Evolutionary conservation across 2,113 vertebrate species (phyloP).

Genomic region (Castor canadensis): DNA sequence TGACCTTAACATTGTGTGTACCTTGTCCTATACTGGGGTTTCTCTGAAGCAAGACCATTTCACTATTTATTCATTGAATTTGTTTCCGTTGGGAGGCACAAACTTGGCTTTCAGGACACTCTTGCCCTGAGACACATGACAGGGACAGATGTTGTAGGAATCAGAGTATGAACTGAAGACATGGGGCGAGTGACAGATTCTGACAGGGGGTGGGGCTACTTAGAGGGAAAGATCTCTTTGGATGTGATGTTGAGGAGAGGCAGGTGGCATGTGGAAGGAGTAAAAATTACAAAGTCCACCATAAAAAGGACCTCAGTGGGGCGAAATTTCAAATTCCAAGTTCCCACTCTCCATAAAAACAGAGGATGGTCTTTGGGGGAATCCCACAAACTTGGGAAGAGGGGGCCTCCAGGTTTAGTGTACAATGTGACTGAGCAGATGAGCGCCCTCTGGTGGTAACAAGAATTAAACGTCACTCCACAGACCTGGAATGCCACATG

Average conservation of each 20-base stretch:
- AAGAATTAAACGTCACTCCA: neutral
- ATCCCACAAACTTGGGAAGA: neutral
- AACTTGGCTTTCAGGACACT: neutral
- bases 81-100: neutral
- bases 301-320: neutral
- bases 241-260: neutral
- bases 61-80: neutral
- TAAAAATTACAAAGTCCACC: neutral
- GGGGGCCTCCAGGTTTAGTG: neutral
- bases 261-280: neutral
- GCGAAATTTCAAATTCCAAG: constrained; percentile 1
- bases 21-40: neutral
- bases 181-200: neutral
- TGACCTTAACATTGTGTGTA: neutral
- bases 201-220: neutral
- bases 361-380: neutral
- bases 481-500: neutral
- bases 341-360: neutral
- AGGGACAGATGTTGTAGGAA: neutral
- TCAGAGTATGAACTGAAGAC: neutral
- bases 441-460: constrained; percentile 60
- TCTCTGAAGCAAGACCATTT: no score
- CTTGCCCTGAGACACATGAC: neutral
- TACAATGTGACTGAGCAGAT: neutral
- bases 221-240: neutral